phyloP scores from a whole-genome alignment of 2,797 vertebrate species.

The Pterois miles region DNA sequence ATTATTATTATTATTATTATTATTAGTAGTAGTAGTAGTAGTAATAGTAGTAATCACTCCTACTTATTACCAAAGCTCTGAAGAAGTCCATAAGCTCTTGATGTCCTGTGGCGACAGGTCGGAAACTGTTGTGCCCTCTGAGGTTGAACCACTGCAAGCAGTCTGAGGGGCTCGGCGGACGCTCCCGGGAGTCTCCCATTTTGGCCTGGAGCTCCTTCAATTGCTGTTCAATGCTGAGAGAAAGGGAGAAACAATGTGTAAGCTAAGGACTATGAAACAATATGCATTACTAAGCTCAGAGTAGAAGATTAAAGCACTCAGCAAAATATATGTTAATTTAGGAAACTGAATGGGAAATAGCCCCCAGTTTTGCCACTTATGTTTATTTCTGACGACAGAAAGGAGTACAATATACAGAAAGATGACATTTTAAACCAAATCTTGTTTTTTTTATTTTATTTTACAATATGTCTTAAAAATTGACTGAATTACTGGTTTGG shows the following conservation, averaged over 20 bases:
- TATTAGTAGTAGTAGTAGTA: too few relatives aligned
- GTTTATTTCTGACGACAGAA: neutral
- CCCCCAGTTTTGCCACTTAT: neutral
- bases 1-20: neutral
- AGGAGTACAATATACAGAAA: neutral
- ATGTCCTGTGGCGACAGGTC: conserved; percentile 77
- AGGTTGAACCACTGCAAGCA: conserved; percentile 88
- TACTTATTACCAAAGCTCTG: conserved; percentile 87
- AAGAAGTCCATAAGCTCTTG: conserved; percentile 90
- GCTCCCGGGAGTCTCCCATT: conserved; percentile 83
- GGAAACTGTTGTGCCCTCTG: conserved; percentile 73
- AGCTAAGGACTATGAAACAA: neutral
- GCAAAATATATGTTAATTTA: neutral
- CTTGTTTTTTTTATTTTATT: neutral
- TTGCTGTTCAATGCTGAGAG: conserved; percentile 88
- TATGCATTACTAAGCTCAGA: neutral
- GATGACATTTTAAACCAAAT: neutral
- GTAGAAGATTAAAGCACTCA: neutral
- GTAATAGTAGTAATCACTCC: too few relatives aligned
- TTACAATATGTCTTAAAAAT: neutral
- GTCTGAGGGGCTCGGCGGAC: conserved; percentile 83
- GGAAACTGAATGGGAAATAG: neutral
- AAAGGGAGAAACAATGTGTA: conserved; percentile 16
- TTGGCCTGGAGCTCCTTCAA: conserved; percentile 88
- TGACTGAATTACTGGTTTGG: neutral